phyloP scores from a whole-genome alignment of 2,888 invertebrate species.

The Crioceris asparagi region DNA sequence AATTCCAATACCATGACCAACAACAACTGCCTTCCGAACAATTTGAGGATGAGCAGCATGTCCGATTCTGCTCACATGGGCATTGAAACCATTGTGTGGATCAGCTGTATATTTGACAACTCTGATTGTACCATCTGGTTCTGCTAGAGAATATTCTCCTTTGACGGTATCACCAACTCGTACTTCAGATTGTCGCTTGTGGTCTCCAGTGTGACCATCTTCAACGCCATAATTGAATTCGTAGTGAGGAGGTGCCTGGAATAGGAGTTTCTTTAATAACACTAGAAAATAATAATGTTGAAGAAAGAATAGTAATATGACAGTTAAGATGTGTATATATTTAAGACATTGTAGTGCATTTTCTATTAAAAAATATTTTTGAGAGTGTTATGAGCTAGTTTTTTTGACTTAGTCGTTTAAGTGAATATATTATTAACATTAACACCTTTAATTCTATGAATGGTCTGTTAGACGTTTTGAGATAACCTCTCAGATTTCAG shows the following conservation, averaged over 20 bases:
- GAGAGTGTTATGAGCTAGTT: no score
- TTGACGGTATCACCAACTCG: constrained; percentile 46
- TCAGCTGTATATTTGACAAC: constrained; percentile 30
- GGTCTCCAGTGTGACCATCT: constrained; percentile 48
- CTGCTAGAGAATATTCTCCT: constrained; percentile 29
- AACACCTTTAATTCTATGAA: no score
- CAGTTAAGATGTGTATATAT: no score
- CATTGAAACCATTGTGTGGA: constrained; percentile 60
- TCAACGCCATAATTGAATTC: constrained; percentile 46
- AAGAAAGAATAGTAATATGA: no score
- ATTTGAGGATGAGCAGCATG: constrained; percentile 38
- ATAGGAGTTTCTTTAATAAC: no score
- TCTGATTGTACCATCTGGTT: constrained; percentile 30
- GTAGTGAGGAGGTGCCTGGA: constrained; percentile 37
- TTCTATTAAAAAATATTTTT: no score
- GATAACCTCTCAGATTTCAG: no score
- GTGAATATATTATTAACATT: no score
- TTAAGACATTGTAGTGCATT: no score
- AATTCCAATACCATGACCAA: constrained; percentile 6
- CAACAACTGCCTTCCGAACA: constrained; percentile 21
- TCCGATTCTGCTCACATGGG: constrained; percentile 54
- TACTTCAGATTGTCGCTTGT: constrained; percentile 46
- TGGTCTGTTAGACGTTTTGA: no score
- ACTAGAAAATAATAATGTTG: no score
- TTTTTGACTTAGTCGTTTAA: no score